These are phyloP conservation scores for Pleuronectes platessa DNA, from an alignment of 2,113 vertebrate species.

Conservation along the genomic window DNA sequence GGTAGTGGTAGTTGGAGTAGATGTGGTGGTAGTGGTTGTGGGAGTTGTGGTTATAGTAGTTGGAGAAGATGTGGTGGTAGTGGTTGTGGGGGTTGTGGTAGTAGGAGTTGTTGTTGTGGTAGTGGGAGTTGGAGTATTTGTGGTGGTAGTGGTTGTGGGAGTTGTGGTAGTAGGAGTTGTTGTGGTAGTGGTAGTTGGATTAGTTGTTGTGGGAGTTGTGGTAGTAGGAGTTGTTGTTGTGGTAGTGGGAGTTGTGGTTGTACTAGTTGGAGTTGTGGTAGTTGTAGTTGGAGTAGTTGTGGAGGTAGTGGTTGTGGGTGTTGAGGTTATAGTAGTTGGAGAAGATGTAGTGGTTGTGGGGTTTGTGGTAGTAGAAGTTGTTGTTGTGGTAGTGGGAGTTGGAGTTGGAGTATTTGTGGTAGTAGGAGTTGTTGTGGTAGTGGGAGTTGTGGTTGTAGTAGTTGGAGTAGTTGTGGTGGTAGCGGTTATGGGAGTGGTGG, in stretches of 20 bases:
- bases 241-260: background rate
- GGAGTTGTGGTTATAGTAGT: too few relatives aligned
- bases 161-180: background rate
- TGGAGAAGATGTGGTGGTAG: too few relatives aligned
- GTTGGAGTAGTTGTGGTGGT: background rate
- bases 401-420: background rate
- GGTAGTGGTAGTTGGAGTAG: too few relatives aligned
- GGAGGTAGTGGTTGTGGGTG: background rate
- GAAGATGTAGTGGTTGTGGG: too few relatives aligned
- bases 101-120: too few relatives aligned
- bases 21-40: too few relatives aligned
- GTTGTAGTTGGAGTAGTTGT: background rate
- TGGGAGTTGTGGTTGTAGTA: background rate
- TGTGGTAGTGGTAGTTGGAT: too few relatives aligned
- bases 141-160: too few relatives aligned
- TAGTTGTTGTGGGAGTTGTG: too few relatives aligned
- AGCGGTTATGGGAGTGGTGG: too few relatives aligned
- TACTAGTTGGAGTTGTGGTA: background rate
- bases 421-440: background rate
- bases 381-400: background rate
- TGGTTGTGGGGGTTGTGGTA: too few relatives aligned
- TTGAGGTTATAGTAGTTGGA: too few relatives aligned
- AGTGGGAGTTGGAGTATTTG: background rate
- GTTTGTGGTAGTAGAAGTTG: background rate
- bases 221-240: background rate